A percentile compares a stretch with the other conserved stretches of the same genome.
phyloP scores from a whole-genome alignment of 2,888 invertebrate species.

The Uloborus plumipes region DNA sequence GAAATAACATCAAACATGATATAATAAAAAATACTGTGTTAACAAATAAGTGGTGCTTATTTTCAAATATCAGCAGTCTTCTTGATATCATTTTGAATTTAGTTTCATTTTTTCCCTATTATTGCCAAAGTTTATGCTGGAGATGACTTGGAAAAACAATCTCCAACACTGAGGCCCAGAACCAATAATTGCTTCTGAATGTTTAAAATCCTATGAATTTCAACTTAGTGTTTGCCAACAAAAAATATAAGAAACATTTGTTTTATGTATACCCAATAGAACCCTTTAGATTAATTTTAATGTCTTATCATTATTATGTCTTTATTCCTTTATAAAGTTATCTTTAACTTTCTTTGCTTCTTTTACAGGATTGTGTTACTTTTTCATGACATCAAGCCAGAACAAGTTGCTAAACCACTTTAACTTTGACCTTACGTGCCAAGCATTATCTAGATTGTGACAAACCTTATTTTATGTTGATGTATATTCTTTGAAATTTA shows the following conservation, averaged over 20 bases:
- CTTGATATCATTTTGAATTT: no score
- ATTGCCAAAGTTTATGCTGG: no score
- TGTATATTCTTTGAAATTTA: no score
- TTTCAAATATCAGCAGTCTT: no score
- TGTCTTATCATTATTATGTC: background rate
- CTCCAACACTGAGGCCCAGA: no score
- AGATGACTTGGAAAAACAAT: no score
- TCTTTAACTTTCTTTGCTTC: background rate
- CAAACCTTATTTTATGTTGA: no score
- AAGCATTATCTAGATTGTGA: background rate
- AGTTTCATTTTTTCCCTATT: no score
- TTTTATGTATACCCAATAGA: background rate
- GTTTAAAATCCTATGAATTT: background rate
- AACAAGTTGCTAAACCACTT: constrained; percentile 44
- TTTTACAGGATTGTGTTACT: constrained; percentile 39
- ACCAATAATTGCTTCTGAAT: background rate
- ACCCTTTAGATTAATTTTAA: background rate
- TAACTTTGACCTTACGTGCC: background rate
- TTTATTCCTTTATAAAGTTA: background rate
- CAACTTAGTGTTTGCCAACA: background rate
- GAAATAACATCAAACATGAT: no score
- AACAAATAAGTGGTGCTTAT: no score
- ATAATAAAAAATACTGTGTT: no score
- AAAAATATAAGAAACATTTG: background rate
- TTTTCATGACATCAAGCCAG: constrained; percentile 41